Base-by-base conservation (phyloP, 2,113 vertebrate genomes). In the Oceanodroma tethys region DNA sequence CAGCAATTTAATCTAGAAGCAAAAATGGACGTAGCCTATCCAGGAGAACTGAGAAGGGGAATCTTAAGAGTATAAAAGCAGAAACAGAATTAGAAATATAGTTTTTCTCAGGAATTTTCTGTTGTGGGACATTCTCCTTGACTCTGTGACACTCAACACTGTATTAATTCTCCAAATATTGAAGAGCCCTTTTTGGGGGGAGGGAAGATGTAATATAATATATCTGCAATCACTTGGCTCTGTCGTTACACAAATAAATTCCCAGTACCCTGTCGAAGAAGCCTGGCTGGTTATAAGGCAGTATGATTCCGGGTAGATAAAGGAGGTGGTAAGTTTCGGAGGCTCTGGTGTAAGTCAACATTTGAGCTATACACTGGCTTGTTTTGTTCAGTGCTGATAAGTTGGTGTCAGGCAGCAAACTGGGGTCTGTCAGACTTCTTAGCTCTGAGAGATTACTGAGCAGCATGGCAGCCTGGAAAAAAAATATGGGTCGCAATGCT, bases 21-120 rank as follows among this genome's bases (percentile, higher is more conserved):
- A 40, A n/a, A 90, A 56, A 34, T 20, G 5, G 10, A 7, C 0
- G 0, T n/a, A n/a, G 47, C 4, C 27, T 90, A 16, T 74, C n/a
- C 30, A 86, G 75, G 16, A 86, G 21, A 58, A 48, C 3, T 10
- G 29, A 34, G 48, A 67, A 84, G 38, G 25, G 63, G 27, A 53
- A 36, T 58, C 7, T 4, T 40, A 42, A 55, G n/a, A 45, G 16
- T 52, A 53, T 67, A 75, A 79, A 75, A 71, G 14, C 22, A 59
- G 55, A 66, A 62, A 56, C 4, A 72, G 42, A 56, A 85, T n/a
- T 30, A 65, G 10, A 83, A 43, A 29, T 34, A 8, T 0, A 30
- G 32, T 10, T 45, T 62, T 87, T 30, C 52, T 36, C 42, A 23
- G 59, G 52, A 71, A 9, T 75, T 63, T 89, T 80, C 38, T 74